Conservation (phyloP, 2,113 vertebrate species). For the Callospermophilus lateralis region DNA sequence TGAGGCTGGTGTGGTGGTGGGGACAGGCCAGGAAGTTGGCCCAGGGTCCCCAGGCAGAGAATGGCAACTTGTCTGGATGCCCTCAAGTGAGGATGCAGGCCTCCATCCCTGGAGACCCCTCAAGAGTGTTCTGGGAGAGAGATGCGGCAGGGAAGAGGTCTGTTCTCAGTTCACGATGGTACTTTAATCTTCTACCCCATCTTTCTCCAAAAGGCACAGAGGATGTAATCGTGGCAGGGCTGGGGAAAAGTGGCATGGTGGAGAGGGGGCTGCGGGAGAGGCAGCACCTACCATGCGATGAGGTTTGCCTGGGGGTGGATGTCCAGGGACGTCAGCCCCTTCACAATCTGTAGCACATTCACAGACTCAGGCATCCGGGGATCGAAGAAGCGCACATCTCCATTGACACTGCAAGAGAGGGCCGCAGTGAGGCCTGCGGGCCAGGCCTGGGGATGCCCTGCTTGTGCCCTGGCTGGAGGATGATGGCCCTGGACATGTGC, state of each 20-base stretch:
- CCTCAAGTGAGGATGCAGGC: not conserved
- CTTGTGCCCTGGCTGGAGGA: not conserved
- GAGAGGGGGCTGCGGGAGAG: not conserved
- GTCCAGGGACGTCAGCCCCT: constrained; percentile 97
- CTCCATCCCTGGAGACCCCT: not conserved
- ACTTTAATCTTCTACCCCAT: not conserved
- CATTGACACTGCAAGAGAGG: constrained; percentile 91
- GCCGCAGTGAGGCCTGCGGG: not conserved
- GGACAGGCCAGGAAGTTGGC: not conserved
- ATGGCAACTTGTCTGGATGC: not conserved
- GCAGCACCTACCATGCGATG: constrained; percentile 94
- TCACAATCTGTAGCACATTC: constrained; percentile 96
- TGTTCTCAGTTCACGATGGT: not conserved
- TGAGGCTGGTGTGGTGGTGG: not conserved
- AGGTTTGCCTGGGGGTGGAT: constrained; percentile 98
- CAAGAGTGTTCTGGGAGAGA: not conserved
- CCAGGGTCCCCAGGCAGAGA: too few species aligned
- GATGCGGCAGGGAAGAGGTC: not conserved
- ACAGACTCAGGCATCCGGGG: constrained; percentile 94
- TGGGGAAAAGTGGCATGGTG: not conserved
- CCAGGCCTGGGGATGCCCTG: accelerated
- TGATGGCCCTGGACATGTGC: accelerated
- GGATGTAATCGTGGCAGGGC: not conserved
- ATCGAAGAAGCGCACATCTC: constrained; percentile 97
- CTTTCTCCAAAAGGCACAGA: not conserved